phyloP scores from a whole-genome alignment of 2,113 vertebrate genomes.

The Gulo gulo region DNA sequence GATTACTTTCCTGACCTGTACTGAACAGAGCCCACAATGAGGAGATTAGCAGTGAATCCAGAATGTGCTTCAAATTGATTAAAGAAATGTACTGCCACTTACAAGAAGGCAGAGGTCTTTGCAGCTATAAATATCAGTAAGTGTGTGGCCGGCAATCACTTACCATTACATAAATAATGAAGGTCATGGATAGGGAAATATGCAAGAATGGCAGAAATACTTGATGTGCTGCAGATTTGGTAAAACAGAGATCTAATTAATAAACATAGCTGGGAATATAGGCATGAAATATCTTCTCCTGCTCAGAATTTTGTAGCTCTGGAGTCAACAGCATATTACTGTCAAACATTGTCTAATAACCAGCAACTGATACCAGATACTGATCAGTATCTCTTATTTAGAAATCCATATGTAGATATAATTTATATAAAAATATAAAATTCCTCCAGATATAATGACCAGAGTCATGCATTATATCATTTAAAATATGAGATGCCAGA shows the following conservation, averaged over 20 bases:
- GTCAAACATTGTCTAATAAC: not conserved
- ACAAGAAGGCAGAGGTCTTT: slow-evolving; percentile 52
- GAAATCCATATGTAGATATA: not conserved
- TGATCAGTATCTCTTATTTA: not conserved
- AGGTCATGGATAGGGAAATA: not conserved
- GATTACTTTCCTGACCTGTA: slow-evolving; percentile 40
- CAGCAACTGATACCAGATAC: too few species aligned
- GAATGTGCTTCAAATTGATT: slow-evolving; percentile 52
- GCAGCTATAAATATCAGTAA: slow-evolving; percentile 45
- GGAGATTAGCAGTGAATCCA: not conserved
- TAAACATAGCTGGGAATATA: slow-evolving; percentile 14
- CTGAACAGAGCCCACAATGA: not conserved
- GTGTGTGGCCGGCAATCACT: slow-evolving; percentile 2
- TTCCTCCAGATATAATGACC: not conserved
- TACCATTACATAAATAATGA: slow-evolving; percentile 39
- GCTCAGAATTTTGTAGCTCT: slow-evolving; percentile 15
- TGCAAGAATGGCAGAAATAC: slow-evolving; percentile 35
- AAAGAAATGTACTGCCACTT: slow-evolving; percentile 60
- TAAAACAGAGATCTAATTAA: slow-evolving; percentile 53
- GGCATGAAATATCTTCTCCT: not conserved
- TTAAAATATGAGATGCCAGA: not conserved
- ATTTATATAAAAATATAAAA: slow-evolving; percentile 42
- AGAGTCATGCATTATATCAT: not conserved
- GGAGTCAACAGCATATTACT: not conserved
- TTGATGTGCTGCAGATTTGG: slow-evolving; percentile 29